Conservation (phyloP, 2,797 vertebrate species). For the Margarornis squamiger region DNA sequence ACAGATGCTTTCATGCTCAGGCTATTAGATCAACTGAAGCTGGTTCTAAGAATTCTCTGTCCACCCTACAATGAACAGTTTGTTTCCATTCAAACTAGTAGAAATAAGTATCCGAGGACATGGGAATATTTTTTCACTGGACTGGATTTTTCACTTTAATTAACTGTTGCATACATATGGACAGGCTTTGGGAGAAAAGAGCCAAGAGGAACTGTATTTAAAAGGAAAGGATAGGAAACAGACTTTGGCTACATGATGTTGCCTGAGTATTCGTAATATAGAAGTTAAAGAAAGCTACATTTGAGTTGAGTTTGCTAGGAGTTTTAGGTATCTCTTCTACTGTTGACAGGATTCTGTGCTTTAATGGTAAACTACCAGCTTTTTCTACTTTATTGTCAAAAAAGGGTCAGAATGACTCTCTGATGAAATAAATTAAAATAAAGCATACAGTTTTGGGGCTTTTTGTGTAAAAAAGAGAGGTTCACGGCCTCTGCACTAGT, state of each 20-base stretch:
- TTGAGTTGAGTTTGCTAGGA: background rate
- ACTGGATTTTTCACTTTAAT: background rate
- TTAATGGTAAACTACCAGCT: background rate
- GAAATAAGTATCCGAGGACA: slow-evolving; percentile 25
- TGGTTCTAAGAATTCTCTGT: slow-evolving; percentile 65
- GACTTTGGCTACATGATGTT: background rate
- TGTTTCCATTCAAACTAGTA: slow-evolving; percentile 57
- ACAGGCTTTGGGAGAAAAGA: background rate
- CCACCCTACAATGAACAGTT: slow-evolving; percentile 57
- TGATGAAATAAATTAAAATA: background rate
- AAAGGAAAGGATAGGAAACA: background rate
- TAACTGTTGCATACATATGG: slow-evolving; percentile 27
- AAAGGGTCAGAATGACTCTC: background rate
- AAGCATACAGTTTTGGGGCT: background rate
- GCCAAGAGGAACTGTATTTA: background rate
- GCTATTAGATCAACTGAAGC: slow-evolving; percentile 48
- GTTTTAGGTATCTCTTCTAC: background rate
- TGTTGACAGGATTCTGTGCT: background rate
- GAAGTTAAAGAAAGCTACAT: background rate
- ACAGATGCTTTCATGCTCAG: slow-evolving; percentile 51
- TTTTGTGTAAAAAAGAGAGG: background rate
- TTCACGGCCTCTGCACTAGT: background rate
- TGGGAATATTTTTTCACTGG: slow-evolving; percentile 27
- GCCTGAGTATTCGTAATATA: background rate
- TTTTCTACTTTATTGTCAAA: background rate